Base-by-base conservation (phyloP, 2,113 vertebrate species). In the Tetraodon nigroviridis region DNA sequence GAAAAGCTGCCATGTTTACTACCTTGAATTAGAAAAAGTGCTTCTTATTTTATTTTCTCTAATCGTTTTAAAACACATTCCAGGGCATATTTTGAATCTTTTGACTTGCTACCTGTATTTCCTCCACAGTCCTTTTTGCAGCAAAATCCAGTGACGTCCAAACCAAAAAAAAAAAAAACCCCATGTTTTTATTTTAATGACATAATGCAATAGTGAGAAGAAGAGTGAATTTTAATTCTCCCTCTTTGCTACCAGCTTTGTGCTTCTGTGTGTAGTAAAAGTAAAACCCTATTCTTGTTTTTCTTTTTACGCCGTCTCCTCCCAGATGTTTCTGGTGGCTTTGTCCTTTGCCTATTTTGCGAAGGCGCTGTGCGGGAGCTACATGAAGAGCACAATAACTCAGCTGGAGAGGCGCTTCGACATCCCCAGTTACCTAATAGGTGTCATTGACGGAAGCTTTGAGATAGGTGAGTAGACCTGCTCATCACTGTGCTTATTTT, bases 321-420 rank as follows among this genome's bases (percentile, higher is more conserved):
- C 78, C 59, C 85, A 98, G 95, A 85, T 94, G 84, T 97, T 97
- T 85, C 85, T 98, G 60, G 84, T 89, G 29, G 93, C 93, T 14
- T 79, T 98, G 73, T 95, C 93, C 73, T 96, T 96, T 63, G 92
- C 93, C 79, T 98, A 94, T 84, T 95, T 98, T 87, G 90, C 94
- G 61, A 97, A 98, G 86, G 91, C 95, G 2, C 68, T 98, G 67
- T 89, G 93, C 16, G 95, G 93, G 84, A 96, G 95, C 79, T 98
- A 98, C 66, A 88, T 98, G 84, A 97, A 98, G 88, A 97, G 95
- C 76, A 94, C 94, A 81, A 95, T 96, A 83, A 98, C 95, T 7
- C 94, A 96, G 86, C 90, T 97, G 88, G 95, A 98, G 89, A 90
- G 92, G 75, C 91, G 95, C 80, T 97, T 98, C 75, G 94, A 98